These are phyloP conservation scores for Lampris megalopsis DNA, from an alignment of 2,113 vertebrate species.

Conservation along the genomic window DNA sequence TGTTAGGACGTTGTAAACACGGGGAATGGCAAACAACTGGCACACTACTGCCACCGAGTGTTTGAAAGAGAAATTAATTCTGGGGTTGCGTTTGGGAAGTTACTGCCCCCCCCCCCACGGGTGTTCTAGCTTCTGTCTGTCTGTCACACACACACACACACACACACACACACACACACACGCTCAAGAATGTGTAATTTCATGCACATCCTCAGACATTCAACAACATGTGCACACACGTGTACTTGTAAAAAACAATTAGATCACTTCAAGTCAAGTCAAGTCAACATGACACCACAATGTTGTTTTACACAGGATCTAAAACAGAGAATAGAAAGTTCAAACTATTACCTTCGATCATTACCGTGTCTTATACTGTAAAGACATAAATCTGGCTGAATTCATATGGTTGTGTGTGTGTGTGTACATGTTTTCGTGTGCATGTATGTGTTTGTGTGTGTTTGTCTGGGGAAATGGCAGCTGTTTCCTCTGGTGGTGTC, in stretches of 20 bases:
- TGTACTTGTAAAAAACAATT: neutral
- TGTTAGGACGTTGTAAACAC: conserved; percentile 44
- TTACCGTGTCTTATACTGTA: no score
- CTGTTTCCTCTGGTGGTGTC: conserved; percentile 50
- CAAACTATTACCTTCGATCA: no score
- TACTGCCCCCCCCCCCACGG: conserved; percentile 1
- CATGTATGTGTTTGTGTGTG: neutral
- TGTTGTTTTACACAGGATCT: no score
- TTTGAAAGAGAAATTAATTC: neutral
- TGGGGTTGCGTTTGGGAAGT: neutral
- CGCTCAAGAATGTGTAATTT: neutral
- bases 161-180: neutral
- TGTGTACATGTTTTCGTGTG: neutral
- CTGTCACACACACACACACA: neutral
- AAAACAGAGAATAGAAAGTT: no score
- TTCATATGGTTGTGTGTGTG: conserved; percentile 5
- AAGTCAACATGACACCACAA: conserved; percentile 14
- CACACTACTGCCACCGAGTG: conserved; percentile 61
- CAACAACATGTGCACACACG: neutral
- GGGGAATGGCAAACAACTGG: conserved; percentile 18
- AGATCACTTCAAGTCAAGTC: conserved; percentile 26
- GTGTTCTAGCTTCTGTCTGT: neutral
- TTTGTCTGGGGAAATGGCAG: conserved; percentile 20
- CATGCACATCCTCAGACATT: conserved; percentile 4
- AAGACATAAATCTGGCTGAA: neutral